Evolutionary conservation across 2,888 invertebrate genomes (phyloP).

Genomic region (Pyrgus malvae): DNA sequence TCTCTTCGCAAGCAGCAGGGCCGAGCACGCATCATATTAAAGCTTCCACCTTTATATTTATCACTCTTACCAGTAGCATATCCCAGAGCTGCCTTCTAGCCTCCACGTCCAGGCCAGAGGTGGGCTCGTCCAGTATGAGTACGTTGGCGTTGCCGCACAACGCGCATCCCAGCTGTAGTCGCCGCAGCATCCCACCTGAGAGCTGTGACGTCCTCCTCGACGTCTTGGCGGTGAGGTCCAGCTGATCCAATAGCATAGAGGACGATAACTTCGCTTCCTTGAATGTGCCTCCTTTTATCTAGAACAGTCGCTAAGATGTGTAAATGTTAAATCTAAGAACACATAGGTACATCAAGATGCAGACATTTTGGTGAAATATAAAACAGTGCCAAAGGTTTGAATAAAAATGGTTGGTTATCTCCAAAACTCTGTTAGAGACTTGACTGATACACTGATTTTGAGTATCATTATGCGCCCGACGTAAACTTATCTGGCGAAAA

Average conservation of each 20-base stretch:
- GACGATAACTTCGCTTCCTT: conserved; percentile 34
- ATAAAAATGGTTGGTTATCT: too few relatives aligned
- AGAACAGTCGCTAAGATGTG: not conserved
- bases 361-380: too few relatives aligned
- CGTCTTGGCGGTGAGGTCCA: conserved; percentile 73
- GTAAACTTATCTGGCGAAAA: too few relatives aligned
- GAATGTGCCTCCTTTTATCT: conserved; percentile 55
- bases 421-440: too few relatives aligned
- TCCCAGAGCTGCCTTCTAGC: conserved; percentile 92
- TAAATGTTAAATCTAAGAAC: too few relatives aligned
- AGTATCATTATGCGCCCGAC: too few relatives aligned
- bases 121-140: conserved; percentile 88
- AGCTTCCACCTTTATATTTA: not conserved
- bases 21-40: too few relatives aligned
- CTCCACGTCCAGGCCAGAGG: conserved; percentile 93
- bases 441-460: too few relatives aligned
- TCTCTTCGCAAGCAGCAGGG: not conserved
- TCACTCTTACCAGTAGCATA: conserved; percentile 78
- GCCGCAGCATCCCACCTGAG: conserved; percentile 93
- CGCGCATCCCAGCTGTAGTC: conserved; percentile 91
- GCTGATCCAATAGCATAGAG: conserved; percentile 31
- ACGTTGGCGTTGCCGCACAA: conserved; percentile 86
- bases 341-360: too few relatives aligned
- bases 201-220: conserved; percentile 82
- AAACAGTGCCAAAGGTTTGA: too few relatives aligned